Percentiles rank a stretch among this genome's conserved stretches.
Conservation (phyloP, 2,113 vertebrate genomes). For the Pseudopipra pipra region DNA sequence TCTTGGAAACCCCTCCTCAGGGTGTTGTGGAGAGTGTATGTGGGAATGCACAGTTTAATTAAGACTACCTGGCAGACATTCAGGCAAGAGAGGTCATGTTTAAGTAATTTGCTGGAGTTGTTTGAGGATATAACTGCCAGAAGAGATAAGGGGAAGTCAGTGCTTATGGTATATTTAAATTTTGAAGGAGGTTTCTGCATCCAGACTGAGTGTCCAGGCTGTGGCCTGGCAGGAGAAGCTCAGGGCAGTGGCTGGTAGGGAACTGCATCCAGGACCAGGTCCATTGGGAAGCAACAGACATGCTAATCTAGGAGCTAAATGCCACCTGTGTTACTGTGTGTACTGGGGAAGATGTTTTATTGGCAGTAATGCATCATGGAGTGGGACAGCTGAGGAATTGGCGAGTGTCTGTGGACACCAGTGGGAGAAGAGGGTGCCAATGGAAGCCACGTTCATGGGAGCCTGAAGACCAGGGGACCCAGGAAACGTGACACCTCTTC, state of each 20-base stretch:
- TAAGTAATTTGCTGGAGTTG: conserved; percentile 44
- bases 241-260: neutral
- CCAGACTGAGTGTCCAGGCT: neutral
- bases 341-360: accelerated
- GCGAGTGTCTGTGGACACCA: accelerated
- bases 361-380: neutral
- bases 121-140: conserved; percentile 43
- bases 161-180: neutral
- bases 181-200: neutral
- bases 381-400: neutral
- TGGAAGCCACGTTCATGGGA: accelerated
- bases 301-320: neutral
- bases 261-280: neutral
- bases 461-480: neutral
- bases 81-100: conserved; percentile 34
- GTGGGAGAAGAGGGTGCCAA: neutral
- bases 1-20: conserved; percentile 33
- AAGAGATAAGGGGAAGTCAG: neutral
- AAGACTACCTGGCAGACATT: conserved; percentile 59
- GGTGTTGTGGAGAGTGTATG: neutral
- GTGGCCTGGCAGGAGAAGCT: neutral
- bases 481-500: accelerated
- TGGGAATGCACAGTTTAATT: conserved; percentile 49
- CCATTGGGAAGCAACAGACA: neutral
- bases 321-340: neutral